Conservation (phyloP, 2,113 vertebrate species). For the Nothocercus julius region DNA sequence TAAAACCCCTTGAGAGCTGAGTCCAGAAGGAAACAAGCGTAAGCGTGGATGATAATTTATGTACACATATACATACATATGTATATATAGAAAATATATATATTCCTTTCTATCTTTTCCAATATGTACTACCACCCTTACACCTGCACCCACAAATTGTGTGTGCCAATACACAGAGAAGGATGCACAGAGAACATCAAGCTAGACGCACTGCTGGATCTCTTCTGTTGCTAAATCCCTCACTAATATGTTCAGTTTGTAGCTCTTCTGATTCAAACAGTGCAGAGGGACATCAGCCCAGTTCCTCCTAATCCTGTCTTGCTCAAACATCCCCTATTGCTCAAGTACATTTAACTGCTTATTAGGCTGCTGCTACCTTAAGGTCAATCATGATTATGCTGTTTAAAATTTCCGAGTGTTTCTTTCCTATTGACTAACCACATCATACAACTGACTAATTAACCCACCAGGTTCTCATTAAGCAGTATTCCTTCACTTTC, state of each 20-base stretch:
- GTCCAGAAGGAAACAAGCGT: not conserved
- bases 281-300: conserved; percentile 1
- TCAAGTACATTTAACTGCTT: conserved; percentile 13
- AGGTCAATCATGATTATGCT: conserved; percentile 31
- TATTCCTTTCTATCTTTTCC: not conserved
- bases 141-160: not conserved
- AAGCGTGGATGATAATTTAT: not conserved
- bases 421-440: conserved; percentile 32
- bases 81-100: not conserved
- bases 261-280: not conserved
- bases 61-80: not conserved
- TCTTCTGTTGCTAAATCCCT: not conserved
- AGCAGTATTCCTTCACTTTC: conserved; percentile 9
- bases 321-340: conserved; percentile 11
- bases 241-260: not conserved
- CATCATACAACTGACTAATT: conserved; percentile 43
- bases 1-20: not conserved
- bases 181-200: not conserved
- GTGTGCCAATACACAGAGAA: not conserved
- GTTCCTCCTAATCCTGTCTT: not conserved
- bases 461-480: conserved; percentile 59
- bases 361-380: not conserved
- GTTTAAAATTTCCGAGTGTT: not conserved
- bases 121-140: not conserved
- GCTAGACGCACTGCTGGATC: not conserved